Conservation (phyloP, 1,140 invertebrate genomes). For the Trissolcus basalis region DNA sequence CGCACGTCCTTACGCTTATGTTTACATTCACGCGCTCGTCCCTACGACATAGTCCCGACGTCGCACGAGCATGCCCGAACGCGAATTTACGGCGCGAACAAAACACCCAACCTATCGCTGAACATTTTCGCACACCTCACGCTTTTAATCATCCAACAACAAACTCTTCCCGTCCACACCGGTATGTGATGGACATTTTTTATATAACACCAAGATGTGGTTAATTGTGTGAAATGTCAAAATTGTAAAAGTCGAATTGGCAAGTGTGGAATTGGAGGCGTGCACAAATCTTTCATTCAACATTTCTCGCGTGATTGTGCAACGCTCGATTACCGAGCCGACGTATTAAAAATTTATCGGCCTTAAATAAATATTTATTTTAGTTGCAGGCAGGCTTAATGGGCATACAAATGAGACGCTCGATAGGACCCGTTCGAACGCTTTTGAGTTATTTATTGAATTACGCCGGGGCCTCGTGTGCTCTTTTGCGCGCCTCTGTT, state of each 20-base stretch:
- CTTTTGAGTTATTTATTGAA: conserved; percentile 38
- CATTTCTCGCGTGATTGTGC: conserved; percentile 20
- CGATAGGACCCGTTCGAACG: conserved; percentile 16
- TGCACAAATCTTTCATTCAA: too few species aligned
- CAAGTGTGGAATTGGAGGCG: too few species aligned
- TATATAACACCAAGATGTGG: too few species aligned
- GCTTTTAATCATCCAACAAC: too few species aligned
- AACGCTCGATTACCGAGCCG: conserved; percentile 11
- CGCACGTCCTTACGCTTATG: conserved; percentile 36
- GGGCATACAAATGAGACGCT: conserved; percentile 26
- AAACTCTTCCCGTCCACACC: too few species aligned
- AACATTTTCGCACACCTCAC: too few species aligned
- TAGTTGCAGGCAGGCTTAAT: conserved; percentile 17
- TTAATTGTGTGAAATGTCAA: too few species aligned
- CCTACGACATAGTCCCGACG: conserved; percentile 25
- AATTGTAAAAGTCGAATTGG: too few species aligned
- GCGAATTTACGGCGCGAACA: conserved; percentile 43
- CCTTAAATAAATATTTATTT: conserved; percentile 45
- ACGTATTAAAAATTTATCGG: conserved; percentile 39
- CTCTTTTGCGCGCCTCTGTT: conserved; percentile 12
- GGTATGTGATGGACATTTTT: too few species aligned
- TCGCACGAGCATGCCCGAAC: conserved; percentile 27
- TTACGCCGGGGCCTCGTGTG: conserved; percentile 3
- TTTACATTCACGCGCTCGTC: conserved; percentile 44
- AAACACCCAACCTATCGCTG: conserved; percentile 8